Evolutionary conservation across 2,113 vertebrate genomes (phyloP), one percentile per base, ranked within the genome.

Genomic region (Oryzias javanicus): DNA sequence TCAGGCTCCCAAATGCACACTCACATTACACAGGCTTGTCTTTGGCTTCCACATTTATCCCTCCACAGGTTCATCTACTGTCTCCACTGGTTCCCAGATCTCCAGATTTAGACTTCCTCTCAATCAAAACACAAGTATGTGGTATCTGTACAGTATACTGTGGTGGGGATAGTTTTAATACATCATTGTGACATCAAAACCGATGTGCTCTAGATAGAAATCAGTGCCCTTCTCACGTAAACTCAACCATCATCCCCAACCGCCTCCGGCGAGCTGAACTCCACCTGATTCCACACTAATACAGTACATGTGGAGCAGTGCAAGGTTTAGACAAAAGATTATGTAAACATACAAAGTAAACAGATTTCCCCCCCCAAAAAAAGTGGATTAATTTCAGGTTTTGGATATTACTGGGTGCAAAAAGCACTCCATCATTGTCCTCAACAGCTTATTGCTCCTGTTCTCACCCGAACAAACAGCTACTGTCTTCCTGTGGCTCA

Each of bases 261-360:
- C n/a, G 0, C n/a, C 53, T 49, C 27, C 0, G 35, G 35, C 35
- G 10, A 13, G 35, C 10, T 35, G 35, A 35, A 12, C 10, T 35
- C 35, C 35, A 12, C 35, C 35, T 12, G 35, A 35, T 35, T 35
- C 48, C 58, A 49, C 8, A 40, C 41, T 44, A 29, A 68, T 48
- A 53, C 12, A 60, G 49, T 40, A 55, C 49, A 63, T 1, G 16
- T 42, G 53, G 54, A 60, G 22, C 42, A 56, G 24, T 49, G 47
- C 61, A 41, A 25, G 20, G 61, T 67, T 42, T 14, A 67, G 66
- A 42, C 13, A 49, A 68, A 62, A 25, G 62, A 77, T 42, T 77
- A 62, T 84, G 80, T 85, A 85, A 88, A 89, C 85, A 72, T 67
- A 67, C 72, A 53, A 70, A 79, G 83, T 83, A 85, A 87, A 85